Evolutionary conservation across 1,140 invertebrate species (phyloP).

Genomic region (Carcinoscorpius rotundicauda): DNA sequence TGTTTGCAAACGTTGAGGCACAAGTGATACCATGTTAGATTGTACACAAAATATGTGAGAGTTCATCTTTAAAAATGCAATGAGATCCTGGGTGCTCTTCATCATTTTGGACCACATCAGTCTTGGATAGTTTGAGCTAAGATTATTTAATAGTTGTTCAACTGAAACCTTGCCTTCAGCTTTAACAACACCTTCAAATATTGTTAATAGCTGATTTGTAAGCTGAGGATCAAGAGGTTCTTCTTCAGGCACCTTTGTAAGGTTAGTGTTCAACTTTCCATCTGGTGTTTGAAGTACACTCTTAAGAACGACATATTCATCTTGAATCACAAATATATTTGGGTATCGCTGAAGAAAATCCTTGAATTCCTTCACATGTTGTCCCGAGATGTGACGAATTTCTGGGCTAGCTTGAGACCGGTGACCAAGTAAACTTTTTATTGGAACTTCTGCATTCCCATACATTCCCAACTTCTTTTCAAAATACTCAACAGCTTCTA

Average conservation of each 20-base stretch:
- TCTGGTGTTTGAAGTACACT: slow-evolving; percentile 53
- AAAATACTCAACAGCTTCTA: slow-evolving; percentile 91
- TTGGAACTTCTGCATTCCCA: slow-evolving; percentile 47
- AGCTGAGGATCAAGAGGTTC: slow-evolving; percentile 27
- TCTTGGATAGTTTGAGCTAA: slow-evolving; percentile 61
- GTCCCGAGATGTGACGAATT: slow-evolving; percentile 83
- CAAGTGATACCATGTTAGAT: slow-evolving; percentile 67
- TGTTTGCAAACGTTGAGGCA: slow-evolving; percentile 15
- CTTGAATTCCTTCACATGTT: slow-evolving; percentile 85
- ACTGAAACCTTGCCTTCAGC: slow-evolving; percentile 52
- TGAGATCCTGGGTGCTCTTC: slow-evolving; percentile 69
- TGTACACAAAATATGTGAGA: slow-evolving; percentile 81
- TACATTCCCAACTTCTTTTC: slow-evolving; percentile 41
- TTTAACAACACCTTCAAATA: slow-evolving; percentile 23
- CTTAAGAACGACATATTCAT: slow-evolving; percentile 61
- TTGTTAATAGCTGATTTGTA: slow-evolving; percentile 21
- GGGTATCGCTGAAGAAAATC: slow-evolving; percentile 77
- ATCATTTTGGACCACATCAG: slow-evolving; percentile 64
- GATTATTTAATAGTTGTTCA: slow-evolving; percentile 68
- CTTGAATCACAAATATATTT: slow-evolving; percentile 72
- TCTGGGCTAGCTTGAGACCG: slow-evolving; percentile 69
- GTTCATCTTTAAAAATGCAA: slow-evolving; percentile 77
- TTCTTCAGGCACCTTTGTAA: slow-evolving; percentile 25
- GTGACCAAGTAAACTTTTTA: slow-evolving; percentile 83
- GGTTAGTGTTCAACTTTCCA: slow-evolving; percentile 16